Evolutionary conservation across 2,888 invertebrate genomes (phyloP), one percentile per base, ranked within the genome.

Genomic region (Luffia ferchaultella): DNA sequence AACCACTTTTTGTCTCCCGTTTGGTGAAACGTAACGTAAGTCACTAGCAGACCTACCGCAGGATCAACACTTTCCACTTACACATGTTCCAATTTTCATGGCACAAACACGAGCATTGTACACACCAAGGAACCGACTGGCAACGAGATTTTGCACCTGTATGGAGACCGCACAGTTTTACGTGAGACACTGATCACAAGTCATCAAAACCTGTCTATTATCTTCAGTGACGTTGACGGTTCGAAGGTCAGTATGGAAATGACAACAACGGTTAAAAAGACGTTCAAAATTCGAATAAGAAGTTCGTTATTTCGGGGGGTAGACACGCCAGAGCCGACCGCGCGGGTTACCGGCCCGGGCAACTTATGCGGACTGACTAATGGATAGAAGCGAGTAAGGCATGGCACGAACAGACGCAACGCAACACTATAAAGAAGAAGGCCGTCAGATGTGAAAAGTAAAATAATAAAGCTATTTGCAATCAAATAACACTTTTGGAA

Each of bases 291-390:
- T 74, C 67, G 68, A 67, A 67, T 70, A 70, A 70, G 61, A 65
- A 67, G 68, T 63, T 65, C 30, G 30, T 61, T 62, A 30, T 64
- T 59, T 56, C 57, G 57, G 55, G 56, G 57, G 5, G 30, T 52
- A 58, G 52, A 42, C 58, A 57, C 60, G 61, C 60, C 61, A 55
- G 60, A 59, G 54, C 57, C 60, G 54, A 53, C 66, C 58, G 67
- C 70, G 73, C 82, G 78, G 73, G 79, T 71, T 73, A 71, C 76
- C 80, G 69, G 76, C 79, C 78, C 82, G 73, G 71, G 65, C 67
- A 69, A 76, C 80, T 79, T 76, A 62, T 74, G 75, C 82, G 74
- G 73, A 83, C 82, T 80, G 76, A 72, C 62, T 56, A 18, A 40
- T 42, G 48, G 5, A 30, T 3, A 7, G 30, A 30, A 12, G 30